phyloP scores from a whole-genome alignment of 2,888 invertebrate species.

The Dromius quadrimaculatus region DNA sequence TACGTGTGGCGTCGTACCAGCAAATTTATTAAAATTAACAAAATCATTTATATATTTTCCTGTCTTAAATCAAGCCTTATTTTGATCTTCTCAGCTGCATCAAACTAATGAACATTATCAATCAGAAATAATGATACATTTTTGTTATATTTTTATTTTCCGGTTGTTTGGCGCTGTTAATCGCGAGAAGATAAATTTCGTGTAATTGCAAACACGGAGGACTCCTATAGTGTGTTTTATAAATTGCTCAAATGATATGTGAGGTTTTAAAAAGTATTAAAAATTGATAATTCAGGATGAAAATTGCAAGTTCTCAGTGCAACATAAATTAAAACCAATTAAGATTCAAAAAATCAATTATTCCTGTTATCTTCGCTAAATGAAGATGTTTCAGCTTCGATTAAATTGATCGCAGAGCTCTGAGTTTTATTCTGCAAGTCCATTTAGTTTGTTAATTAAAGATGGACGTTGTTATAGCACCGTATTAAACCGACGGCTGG shows the following conservation, averaged over 20 bases:
- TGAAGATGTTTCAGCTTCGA: conserved; percentile 1
- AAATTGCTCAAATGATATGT: conserved; percentile 7
- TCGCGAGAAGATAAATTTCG: conserved; percentile 5
- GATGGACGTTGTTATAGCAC: conserved; percentile 17
- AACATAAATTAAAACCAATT: too few relatives aligned
- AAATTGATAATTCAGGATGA: too few relatives aligned
- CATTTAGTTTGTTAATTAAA: conserved; percentile 21
- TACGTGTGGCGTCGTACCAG: background rate
- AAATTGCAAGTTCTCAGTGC: too few relatives aligned
- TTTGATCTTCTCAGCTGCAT: conserved; percentile 32
- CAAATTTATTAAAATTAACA: too few relatives aligned
- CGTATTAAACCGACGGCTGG: conserved; percentile 4
- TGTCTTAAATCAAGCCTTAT: too few relatives aligned
- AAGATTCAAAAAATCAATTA: background rate
- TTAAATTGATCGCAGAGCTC: background rate
- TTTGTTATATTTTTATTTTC: conserved; percentile 27
- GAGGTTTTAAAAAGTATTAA: background rate
- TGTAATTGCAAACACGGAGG: conserved; percentile 8
- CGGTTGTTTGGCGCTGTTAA: conserved; percentile 22
- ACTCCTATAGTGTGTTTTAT: conserved; percentile 20
- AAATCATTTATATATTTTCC: too few relatives aligned
- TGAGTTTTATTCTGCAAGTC: conserved; percentile 9
- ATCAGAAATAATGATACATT: conserved; percentile 48
- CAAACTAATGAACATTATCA: conserved; percentile 44
- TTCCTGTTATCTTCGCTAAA: background rate